Evolutionary conservation across 2,797 vertebrate genomes (phyloP).

Genomic region (Peromyscus aztecus): DNA sequence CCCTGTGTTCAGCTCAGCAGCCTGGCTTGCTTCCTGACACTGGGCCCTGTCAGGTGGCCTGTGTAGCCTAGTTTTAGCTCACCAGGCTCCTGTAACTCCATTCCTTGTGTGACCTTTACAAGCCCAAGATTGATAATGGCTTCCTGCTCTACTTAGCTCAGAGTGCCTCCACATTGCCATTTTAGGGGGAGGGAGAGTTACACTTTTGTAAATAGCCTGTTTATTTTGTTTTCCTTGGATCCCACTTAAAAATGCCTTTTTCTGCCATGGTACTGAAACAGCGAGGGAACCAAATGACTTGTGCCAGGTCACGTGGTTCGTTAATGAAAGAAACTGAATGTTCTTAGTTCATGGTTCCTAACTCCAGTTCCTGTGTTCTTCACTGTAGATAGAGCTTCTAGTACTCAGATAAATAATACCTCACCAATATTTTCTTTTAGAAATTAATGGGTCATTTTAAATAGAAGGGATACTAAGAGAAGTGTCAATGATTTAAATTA

Average conservation of each 20-base stretch:
- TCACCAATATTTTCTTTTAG: constrained; percentile 44
- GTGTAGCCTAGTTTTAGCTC: not conserved
- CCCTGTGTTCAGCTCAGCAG: not conserved
- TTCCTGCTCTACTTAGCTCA: not conserved
- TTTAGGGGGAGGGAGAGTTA: not conserved
- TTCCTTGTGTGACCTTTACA: not conserved
- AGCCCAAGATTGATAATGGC: not conserved
- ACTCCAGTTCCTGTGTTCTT: not conserved
- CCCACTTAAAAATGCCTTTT: not conserved
- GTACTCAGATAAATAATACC: not conserved
- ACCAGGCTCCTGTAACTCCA: not conserved
- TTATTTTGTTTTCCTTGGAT: not conserved
- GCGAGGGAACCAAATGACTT: not conserved
- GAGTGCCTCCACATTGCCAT: not conserved
- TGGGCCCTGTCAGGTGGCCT: no score
- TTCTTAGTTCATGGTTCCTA: not conserved
- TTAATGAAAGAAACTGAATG: not conserved
- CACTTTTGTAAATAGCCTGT: not conserved
- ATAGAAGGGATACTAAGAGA: not conserved
- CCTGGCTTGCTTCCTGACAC: not conserved
- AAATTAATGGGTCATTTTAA: constrained; percentile 42
- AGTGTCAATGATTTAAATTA: constrained; percentile 33
- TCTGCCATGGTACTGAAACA: not conserved
- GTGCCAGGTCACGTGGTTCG: not conserved
- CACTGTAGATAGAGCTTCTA: not conserved